Base-by-base conservation (phyloP, 2,113 vertebrate genomes). In the Microcebus ravelobensis region DNA sequence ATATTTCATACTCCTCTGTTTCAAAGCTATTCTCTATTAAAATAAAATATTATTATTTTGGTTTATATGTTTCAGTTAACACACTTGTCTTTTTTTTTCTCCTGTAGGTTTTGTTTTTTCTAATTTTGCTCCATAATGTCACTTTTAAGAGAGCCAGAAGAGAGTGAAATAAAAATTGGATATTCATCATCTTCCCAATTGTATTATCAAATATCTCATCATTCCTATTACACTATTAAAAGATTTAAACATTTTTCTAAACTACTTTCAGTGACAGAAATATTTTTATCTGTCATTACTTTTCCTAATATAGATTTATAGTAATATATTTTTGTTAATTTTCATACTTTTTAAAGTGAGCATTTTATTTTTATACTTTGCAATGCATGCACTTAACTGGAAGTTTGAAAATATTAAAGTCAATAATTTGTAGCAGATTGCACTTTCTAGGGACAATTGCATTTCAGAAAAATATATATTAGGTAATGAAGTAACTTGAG, bases 291-390 rank as follows among this genome's bases (percentile, higher is more conserved):
- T 92, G 12, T 65, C 57, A 84, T 61, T 93, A 52, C 20, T 6
- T 83, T 15, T 52, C 18, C 27, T 91, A 87, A 67, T 39, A 63
- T 6, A 83, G 18, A 93, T 29, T 93, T 25, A 59, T 36, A 83
- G 29, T 29, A 73, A 65, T 52, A 12, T 20, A 74, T 92, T 73
- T 92, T 73, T 67, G 89, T 79, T 89, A 79, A 92, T 74, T 36
- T 79, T 84, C 25, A 92, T 12, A 45, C 39, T 61, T 85, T 61
- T 85, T 71, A 0, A 93, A 71, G 84, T 84, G 15, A 90, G 12
- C 27, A 95, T 52, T 88, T 83, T 84, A 79, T 65, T 65, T 94
- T 79, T 87, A 87, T 90, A 71, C 21, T 87, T 91, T 83, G 14
- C 7, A 73, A 59, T 71, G 4, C 20, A 92, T 45, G 15, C 0